Percentiles rank a stretch among this genome's conserved stretches.
Conservation (phyloP, 2,888 invertebrate genomes). For the Diplolepis rosae region DNA sequence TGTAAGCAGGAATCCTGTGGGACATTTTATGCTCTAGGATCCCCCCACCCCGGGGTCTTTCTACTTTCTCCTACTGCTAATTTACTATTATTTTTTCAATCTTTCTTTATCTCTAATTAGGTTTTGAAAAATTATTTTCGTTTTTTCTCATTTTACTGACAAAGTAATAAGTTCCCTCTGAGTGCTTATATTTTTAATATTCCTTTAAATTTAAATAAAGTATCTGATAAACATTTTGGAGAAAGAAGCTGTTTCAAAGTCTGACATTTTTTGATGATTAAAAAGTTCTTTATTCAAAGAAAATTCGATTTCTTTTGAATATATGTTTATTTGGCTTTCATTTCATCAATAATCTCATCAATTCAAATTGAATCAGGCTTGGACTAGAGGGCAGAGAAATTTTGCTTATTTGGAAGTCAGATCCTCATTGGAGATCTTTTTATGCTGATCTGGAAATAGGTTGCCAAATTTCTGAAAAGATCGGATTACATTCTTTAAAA, state of each 20-base stretch:
- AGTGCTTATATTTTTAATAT: too few species aligned
- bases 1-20: constrained; percentile 29
- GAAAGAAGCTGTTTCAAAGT: too few species aligned
- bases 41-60: too few species aligned
- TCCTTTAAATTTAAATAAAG: too few species aligned
- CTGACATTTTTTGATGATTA: background rate
- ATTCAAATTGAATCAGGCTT: constrained; percentile 1
- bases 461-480: constrained; percentile 9
- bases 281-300: background rate
- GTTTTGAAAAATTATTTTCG: background rate
- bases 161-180: too few species aligned
- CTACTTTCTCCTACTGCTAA: too few species aligned
- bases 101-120: constrained; percentile 2
- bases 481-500: background rate
- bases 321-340: background rate
- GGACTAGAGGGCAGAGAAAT: background rate
- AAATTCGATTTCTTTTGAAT: background rate
- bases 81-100: too few species aligned
- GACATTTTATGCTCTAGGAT: background rate
- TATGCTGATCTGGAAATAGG: constrained; percentile 1
- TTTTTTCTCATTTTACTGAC: too few species aligned
- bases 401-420: background rate
- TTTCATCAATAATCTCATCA: background rate
- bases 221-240: too few species aligned
- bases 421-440: constrained; percentile 1